Evolutionary conservation across 2,113 vertebrate species (phyloP), one percentile per base, ranked within the genome.

Genomic region (Parotia lawesii): DNA sequence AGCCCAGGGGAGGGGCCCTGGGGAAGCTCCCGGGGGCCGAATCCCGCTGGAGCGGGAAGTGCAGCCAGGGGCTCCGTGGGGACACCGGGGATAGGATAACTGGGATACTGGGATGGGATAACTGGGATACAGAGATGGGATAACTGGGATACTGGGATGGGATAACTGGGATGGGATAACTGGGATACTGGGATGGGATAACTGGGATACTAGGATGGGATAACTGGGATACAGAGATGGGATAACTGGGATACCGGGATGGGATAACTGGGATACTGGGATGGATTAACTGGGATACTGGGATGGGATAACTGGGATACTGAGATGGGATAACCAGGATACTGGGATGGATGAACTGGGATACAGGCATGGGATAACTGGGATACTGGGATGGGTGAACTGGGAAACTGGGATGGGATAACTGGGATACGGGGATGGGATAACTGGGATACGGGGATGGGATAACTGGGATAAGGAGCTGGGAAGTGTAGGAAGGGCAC

Each of bases 401-500:
- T 37, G 37, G 37, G 37, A 37, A 9, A 37, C 10, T 37, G 37
- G 37, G 38, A 38, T 38, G 38, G 37, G 37, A 37, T 37, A 38
- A 38, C 38, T 38, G 38, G 38, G 38, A 38, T 38, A 11, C 38
- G 10, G 38, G 38, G 38, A 38, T 38, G 38, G 38, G 37, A 37
- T 37, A 38, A 38, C 38, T 38, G 38, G 38, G 38, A 38, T 38
- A 11, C 9, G 5, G 38, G 38, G 38, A 38, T 38, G 38, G n/a
- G n/a, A n/a, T 3, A 20, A n/a, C 38, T 45, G 54, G 48, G 75
- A 23, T 17, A 2, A 24, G 72, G 19, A 33, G 82, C 42, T 12
- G 4, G 1, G 38, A 11, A 28, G 37, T 3, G 7, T 0, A 12
- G 53, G 74, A 53, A 22, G 70, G 45, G 51, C 56, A 12, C 13